phyloP scores from a whole-genome alignment of 2,113 vertebrate species.

The Pogonocichla stellata region DNA sequence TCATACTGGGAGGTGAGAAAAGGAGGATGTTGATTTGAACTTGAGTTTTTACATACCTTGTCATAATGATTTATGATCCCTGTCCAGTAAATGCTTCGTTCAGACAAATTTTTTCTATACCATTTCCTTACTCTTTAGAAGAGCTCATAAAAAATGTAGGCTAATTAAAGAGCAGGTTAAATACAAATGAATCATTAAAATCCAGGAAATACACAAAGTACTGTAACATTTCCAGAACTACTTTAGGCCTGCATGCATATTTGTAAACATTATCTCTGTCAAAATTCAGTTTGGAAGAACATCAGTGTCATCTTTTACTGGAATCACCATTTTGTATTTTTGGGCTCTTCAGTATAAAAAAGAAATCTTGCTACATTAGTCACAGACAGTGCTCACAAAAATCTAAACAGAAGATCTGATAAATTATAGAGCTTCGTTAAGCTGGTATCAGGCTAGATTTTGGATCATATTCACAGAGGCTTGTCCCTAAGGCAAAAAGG shows the following conservation, averaged over 20 bases:
- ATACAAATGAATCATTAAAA: not conserved
- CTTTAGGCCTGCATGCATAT: not conserved
- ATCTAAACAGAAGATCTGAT: slow-evolving; percentile 6
- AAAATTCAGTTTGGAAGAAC: slow-evolving; percentile 39
- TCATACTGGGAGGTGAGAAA: not conserved
- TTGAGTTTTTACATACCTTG: not conserved
- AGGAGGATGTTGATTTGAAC: not conserved
- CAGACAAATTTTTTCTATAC: not conserved
- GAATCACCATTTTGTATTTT: slow-evolving; percentile 10
- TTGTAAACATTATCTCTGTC: slow-evolving; percentile 21
- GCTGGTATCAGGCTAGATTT: not conserved
- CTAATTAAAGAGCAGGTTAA: not conserved
- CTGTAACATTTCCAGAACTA: not conserved
- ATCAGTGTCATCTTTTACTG: slow-evolving; percentile 21
- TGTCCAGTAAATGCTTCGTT: not conserved
- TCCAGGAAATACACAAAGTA: not conserved
- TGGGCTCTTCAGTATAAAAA: not conserved
- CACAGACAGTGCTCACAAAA: not conserved
- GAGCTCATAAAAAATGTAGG: not conserved
- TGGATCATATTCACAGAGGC: not conserved
- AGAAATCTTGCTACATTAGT: not conserved
- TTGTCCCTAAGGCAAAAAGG: not conserved
- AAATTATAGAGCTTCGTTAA: slow-evolving; percentile 8
- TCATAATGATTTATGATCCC: not conserved
- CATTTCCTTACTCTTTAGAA: not conserved